Base-by-base conservation (phyloP, 2,888 invertebrate genomes). In the Gortyna flavago region DNA sequence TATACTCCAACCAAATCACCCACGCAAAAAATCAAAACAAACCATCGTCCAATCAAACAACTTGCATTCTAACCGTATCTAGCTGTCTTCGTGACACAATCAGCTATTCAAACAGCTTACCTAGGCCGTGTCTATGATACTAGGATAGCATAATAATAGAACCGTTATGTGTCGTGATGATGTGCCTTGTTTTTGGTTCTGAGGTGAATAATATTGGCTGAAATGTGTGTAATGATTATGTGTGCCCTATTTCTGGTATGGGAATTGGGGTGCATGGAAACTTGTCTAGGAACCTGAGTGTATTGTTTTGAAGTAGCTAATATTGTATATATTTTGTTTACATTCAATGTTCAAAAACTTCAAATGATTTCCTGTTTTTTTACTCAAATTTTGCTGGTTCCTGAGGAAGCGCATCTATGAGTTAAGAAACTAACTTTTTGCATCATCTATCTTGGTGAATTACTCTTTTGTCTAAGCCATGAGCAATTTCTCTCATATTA, bases 121-220 rank as follows among this genome's bases (percentile, higher is more conserved):
- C 87, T 90, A 89, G 90, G 81, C 72, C 80, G 77, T 89, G 85
- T 86, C 78, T 82, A 84, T 75, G 71, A 72, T 84, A 80, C 79
- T 76, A 80, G 80, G 61, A 38, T 38, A 70, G 90, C 84, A 90
- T 90, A 85, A 72, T 74, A 84, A 89, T 86, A 48, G 32, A 32
- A 72, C 90, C 90, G 90, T 90, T 90, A 90, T 65, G 72, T 82
- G 84, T 90, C 90, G 90, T 90, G 90, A 90, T 83, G 70, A 51
- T 70, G 75, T 74, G 81, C 77, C 86, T 84, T 89, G 90, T 90
- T 86, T 80, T 80, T 48, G 80, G 75, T 69, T 75, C 85, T 85
- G 90, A 81, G 41, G 62, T 83, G 90, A 90, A 88, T 89, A 89
- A 67, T 83, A 72, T 82, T n/a, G 38, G 32, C 1, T 21, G 59